Base-by-base conservation (phyloP, 2,888 invertebrate genomes). In the Napeogenes sylphis region DNA sequence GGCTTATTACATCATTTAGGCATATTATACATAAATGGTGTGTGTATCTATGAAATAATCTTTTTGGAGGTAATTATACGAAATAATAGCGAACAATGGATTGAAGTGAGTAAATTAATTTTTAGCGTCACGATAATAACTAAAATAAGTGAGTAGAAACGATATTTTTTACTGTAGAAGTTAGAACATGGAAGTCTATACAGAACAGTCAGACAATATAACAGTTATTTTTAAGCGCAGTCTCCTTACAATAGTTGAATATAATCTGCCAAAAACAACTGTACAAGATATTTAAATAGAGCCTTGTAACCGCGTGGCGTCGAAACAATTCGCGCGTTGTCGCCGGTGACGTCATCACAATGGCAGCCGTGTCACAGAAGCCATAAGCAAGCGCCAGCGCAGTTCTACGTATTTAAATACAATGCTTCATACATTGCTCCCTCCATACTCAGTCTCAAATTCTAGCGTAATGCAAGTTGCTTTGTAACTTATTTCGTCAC, bases 291-390 rank as follows among this genome's bases (percentile, higher is more conserved):
- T 21, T 47, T 8, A 4, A 57, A 65, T 62, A 56, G 63, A 59
- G 47, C 55, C 54, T 62, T 55, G 58, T 58, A 64, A 64, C 66
- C 65, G 63, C 72, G 79, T 75, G 79, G 78, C 76, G 77, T 62
- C 66, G 62, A 56, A 56, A 61, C 61, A 45, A 62, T 58, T 54
- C 59, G 81, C 83, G 73, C 76, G 79, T 80, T 82, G 78, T 75
- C 76, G 73, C 63, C 30, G 74, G 69, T 90, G 87, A 90, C 89
- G 90, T 90, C 90, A 90, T 67, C 76, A 68, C 76, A 78, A 78
- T 80, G 82, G 85, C 87, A 85, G 82, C 80, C 87, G 76, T 76
- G 82, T 81, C 83, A 83, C 85, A 83, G 87, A 89, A 89, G 87
- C 87, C 88, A 78, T 84, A 86, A 51, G 73, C 69, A 69, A 71